Base-by-base conservation (phyloP, 2,888 invertebrate species). In the Trachelus iudaicus region DNA sequence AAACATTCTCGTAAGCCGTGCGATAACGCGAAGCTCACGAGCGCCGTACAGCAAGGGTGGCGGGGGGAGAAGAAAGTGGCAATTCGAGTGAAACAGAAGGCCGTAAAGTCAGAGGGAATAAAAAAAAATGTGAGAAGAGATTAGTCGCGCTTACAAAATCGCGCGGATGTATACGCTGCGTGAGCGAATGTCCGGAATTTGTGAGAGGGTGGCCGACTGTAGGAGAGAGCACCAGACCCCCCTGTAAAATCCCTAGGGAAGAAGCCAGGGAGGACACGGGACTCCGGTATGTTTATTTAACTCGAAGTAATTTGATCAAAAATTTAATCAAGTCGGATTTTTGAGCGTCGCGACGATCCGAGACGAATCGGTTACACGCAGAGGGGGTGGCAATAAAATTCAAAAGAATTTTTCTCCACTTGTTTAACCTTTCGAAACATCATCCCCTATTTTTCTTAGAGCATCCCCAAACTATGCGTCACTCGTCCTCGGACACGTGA, bases 271-370 rank as follows among this genome's bases (percentile, higher is more conserved):
- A 12, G 77, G 79, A 80, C 37, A 80, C 79, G 79, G 34, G 74
- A 30, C 74, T 34, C 34, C 82, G 81, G 87, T 85, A 88, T 90
- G 91, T 90, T 91, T 91, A 90, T 91, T 91, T 90, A 90, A 89
- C 88, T 89, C 86, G 88, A 90, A 90, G 91, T 91, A 91, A 91
- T 91, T 91, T 89, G 91, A 91, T 90, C 88, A 89, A 91, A 91
- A 91, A 91, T 91, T 91, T 91, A 91, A 91, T 91, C 91, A 91
- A 91, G 89, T 88, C 84, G 90, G 85, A 89, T 89, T 91, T 91
- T 91, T 91, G 87, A 90, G 84, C 89, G 83, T 85, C 85, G 84
- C 83, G 73, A 76, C 83, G 83, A 85, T 87, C 89, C 89, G 89
- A 88, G 86, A 85, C 90, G 87, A 91, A 91, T 91, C 86, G 85